Percentiles rank a stretch among this genome's conserved stretches.
Conservation (phyloP, 2,797 vertebrate species). For the Zalophus californianus region DNA sequence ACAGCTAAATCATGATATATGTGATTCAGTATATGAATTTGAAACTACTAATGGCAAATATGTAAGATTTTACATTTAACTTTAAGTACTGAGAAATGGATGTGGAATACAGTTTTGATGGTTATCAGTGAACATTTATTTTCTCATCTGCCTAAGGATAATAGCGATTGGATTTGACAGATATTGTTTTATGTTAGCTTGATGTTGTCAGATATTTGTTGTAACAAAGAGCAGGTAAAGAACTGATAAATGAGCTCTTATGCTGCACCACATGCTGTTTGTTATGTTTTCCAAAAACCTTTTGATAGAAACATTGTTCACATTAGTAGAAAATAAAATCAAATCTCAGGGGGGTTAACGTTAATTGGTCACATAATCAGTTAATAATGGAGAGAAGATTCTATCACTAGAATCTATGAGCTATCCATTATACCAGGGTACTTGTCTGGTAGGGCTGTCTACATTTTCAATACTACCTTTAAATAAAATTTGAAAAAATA, state of each 20-base stretch:
- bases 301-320: neutral
- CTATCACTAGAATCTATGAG: neutral
- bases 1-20: neutral
- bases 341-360: neutral
- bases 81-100: neutral
- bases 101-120: neutral
- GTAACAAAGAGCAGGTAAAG: neutral
- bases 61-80: neutral
- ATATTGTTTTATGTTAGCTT: neutral
- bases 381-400: neutral
- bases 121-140: neutral
- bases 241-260: neutral
- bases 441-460: neutral
- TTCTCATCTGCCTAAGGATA: neutral
- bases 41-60: neutral
- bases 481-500: neutral
- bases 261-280: neutral
- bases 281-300: neutral
- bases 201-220: neutral
- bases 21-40: neutral
- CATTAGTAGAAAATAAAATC: neutral
- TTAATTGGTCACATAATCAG: neutral
- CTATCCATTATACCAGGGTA: neutral
- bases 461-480: slow-evolving; percentile 1
- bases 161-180: neutral